Percentiles rank a stretch among this genome's conserved stretches.
Evolutionary conservation across 2,888 invertebrate species (phyloP).

Genomic region (Azorinus chamasolen): DNA sequence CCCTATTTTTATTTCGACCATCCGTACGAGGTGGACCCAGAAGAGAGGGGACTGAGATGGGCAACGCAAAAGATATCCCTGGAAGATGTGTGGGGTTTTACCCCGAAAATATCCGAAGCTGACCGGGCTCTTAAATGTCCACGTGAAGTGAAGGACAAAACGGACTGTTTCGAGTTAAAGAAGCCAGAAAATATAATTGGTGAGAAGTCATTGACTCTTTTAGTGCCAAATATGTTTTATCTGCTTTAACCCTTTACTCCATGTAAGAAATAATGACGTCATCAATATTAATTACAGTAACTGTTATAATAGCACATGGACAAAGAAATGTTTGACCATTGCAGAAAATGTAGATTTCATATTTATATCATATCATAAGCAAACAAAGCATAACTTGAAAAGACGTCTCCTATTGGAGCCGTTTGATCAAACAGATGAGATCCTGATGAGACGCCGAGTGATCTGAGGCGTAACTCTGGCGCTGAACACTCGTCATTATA

Average conservation of each 20-base stretch:
- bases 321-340: no score
- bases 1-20: slow-evolving; percentile 81
- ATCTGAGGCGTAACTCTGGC: no score
- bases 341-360: no score
- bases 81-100: slow-evolving; percentile 75
- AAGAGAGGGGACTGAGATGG: slow-evolving; percentile 84
- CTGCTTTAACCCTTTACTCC: neutral
- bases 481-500: no score
- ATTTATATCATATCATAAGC: no score
- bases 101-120: slow-evolving; percentile 67
- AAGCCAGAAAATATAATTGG: slow-evolving; percentile 82
- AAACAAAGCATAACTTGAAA: neutral
- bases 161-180: slow-evolving; percentile 71
- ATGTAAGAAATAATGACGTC: no score
- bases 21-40: slow-evolving; percentile 80
- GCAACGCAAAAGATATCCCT: slow-evolving; percentile 80
- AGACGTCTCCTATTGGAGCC: no score
- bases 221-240: no score
- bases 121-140: slow-evolving; percentile 67
- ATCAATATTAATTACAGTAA: no score
- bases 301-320: no score
- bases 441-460: no score
- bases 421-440: neutral
- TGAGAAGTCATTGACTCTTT: slow-evolving; percentile 47
- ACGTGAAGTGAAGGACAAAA: slow-evolving; percentile 59